A percentile compares a stretch with the other conserved stretches of the same genome.
Evolutionary conservation across 2,797 vertebrate species (phyloP).

Genomic region (Phataginus tricuspis): DNA sequence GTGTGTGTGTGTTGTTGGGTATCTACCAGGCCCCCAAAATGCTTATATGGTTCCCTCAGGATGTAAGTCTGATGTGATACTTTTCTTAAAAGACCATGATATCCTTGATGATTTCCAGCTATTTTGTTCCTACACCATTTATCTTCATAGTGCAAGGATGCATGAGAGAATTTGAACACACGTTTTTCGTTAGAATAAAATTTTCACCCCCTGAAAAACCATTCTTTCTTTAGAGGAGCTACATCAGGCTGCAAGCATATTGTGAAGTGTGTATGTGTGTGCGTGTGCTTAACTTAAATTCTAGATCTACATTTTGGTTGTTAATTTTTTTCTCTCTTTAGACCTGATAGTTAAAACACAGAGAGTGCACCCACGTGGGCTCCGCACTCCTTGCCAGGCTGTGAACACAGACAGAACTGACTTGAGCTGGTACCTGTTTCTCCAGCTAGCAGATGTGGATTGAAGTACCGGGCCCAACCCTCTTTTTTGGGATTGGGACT

Average conservation of each 20-base stretch:
- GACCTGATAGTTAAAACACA: background rate
- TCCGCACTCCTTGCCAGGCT: rapidly evolving
- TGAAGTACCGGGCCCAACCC: background rate
- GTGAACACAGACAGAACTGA: background rate
- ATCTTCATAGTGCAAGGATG: background rate
- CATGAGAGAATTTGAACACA: background rate
- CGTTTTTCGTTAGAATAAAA: background rate
- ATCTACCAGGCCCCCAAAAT: background rate
- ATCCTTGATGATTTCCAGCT: background rate
- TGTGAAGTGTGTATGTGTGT: background rate
- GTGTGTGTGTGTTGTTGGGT: background rate
- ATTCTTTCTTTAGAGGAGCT: background rate
- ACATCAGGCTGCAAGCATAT: background rate
- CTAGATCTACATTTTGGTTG: no score
- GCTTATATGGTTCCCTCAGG: background rate
- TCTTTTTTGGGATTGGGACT: background rate
- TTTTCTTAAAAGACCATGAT: background rate
- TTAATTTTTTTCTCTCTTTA: background rate
- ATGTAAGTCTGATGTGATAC: background rate
- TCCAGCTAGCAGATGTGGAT: background rate
- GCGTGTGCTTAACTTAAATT: background rate
- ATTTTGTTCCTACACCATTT: background rate
- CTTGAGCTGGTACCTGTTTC: background rate
- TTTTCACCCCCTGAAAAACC: background rate
- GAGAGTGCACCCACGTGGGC: background rate